These are phyloP conservation scores for Masnerella sp. DNA, from an alignment of 2,888 invertebrate genomes.

Conservation along the genomic window DNA sequence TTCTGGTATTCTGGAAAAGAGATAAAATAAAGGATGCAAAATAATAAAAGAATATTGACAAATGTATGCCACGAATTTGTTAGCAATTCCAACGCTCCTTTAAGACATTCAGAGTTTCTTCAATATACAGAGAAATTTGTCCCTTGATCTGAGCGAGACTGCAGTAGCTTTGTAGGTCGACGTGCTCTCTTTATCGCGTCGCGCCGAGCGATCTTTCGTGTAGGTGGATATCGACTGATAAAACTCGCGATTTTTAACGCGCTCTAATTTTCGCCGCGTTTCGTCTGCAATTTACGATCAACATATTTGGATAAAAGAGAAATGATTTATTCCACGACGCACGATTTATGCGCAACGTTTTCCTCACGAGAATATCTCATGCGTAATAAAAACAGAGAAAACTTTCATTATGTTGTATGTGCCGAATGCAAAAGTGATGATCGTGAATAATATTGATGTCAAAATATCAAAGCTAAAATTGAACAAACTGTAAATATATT, in stretches of 20 bases:
- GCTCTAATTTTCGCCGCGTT: slow-evolving; percentile 25
- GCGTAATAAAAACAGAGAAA: no score
- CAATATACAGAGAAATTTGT: slow-evolving; percentile 50
- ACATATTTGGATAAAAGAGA: slow-evolving; percentile 5
- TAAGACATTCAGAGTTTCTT: slow-evolving; percentile 49
- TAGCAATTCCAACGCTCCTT: slow-evolving; percentile 26
- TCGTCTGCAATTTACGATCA: not conserved
- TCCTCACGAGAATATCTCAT: no score
- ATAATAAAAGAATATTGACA: no score
- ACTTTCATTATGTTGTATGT: no score
- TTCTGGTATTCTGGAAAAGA: no score
- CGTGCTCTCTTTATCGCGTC: slow-evolving; percentile 49
- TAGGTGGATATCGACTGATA: slow-evolving; percentile 24
- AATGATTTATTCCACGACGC: not conserved
- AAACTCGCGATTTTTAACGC: slow-evolving; percentile 26
- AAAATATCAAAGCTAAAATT: no score
- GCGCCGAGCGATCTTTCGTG: slow-evolving; percentile 32
- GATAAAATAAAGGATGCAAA: no score
- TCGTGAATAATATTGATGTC: no score
- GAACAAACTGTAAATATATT: no score
- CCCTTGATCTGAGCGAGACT: slow-evolving; percentile 27
- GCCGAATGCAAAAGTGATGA: no score
- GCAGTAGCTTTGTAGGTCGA: slow-evolving; percentile 54
- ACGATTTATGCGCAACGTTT: not conserved
- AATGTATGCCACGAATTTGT: slow-evolving; percentile 46